A percentile compares a stretch with the other conserved stretches of the same genome.
Evolutionary conservation across 2,113 vertebrate species (phyloP).

Genomic region (Peromyscus leucopus): DNA sequence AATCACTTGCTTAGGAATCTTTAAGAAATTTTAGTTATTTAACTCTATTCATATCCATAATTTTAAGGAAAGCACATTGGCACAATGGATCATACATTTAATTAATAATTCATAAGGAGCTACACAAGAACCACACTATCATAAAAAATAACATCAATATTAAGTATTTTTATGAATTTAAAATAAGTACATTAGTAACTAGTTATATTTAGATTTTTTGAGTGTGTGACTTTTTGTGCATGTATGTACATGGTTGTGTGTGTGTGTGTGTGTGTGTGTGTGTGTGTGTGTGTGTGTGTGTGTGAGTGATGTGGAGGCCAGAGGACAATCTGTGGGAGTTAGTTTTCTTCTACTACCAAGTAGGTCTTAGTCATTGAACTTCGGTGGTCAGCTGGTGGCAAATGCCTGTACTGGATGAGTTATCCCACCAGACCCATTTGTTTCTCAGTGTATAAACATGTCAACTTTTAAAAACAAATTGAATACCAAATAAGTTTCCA

Average conservation of each 20-base stretch:
- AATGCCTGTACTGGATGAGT: background rate
- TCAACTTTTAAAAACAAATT: constrained; percentile 27
- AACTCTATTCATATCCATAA: constrained; percentile 9
- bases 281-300: background rate
- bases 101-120: constrained; percentile 48
- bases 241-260: background rate
- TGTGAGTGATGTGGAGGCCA: too few relatives aligned
- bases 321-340: background rate
- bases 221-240: constrained; percentile 34
- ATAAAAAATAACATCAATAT: background rate
- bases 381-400: background rate
- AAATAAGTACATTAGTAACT: background rate
- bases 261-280: background rate
- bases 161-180: constrained; percentile 50
- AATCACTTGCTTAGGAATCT: constrained; percentile 21
- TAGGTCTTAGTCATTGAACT: background rate
- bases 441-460: background rate
- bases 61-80: constrained; percentile 55
- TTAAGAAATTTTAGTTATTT: constrained; percentile 15
- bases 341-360: background rate
- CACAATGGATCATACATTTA: background rate
- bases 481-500: background rate
- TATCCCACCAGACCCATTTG: background rate
- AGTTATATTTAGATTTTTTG: constrained; percentile 37
- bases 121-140: background rate